Base-by-base conservation (phyloP, 1,140 invertebrate genomes). In the Bradysia coprophila region DNA sequence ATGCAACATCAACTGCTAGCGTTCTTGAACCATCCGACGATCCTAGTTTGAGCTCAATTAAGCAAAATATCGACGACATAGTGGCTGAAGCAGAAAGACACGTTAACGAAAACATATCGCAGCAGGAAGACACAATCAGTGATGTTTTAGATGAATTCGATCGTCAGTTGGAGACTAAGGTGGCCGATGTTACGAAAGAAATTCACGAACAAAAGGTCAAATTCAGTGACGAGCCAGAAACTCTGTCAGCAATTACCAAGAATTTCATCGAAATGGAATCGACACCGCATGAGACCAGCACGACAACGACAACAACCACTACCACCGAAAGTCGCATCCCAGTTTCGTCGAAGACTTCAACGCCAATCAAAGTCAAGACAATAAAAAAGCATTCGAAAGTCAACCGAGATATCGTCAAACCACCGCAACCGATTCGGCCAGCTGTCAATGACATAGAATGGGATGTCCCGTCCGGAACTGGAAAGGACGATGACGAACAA, bases 371-470 rank as follows among this genome's bases (percentile, higher is more conserved):
- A 53, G 53, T 60, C 4, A 62, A 62, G 51, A 62, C 59, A 9
- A 62, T 62, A 11, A 62, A 62, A 47, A 62, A 62, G 49, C 59
- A 62, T 46, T 61, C 59, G n/a, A 62, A 62, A 46, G 55, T 59
- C 45, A 56, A 57, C 9, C 42, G 59, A 8, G 59, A 61, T 46
- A 50, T 53, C 1, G 45, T 49, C 3, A 51, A 50, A 44, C 57
- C 59, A 19, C 4, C 8, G 3, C 5, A 8, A 15, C 40, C 8
- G 13, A 5, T 10, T 9, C n/a, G 40, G 9, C 40, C 40, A 31
- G 31, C 5, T 28, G 22, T 41, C 13, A 16, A 18, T 5, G 22
- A 24, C 9, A 41, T 41, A 61, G 6, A 65, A 66, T 45, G 65
- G 65, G 54, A 60, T 67, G 42, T 49, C 38, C 57, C 49, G 3